Base-by-base conservation (phyloP, 1,140 invertebrate genomes). In the Drosophila varians region DNA sequence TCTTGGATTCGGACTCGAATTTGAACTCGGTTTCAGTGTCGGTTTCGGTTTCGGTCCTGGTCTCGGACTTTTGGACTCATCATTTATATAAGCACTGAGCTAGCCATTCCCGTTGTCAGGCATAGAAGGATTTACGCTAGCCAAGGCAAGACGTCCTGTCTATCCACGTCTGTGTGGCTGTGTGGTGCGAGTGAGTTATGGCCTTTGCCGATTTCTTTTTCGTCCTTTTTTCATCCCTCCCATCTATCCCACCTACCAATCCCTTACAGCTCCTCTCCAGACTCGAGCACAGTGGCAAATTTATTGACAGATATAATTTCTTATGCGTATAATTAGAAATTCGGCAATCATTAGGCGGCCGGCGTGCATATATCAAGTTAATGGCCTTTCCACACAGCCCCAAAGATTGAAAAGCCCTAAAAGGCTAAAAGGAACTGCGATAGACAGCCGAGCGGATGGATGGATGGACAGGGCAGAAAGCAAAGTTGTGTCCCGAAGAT, bases 221-320 rank as follows among this genome's bases (percentile, higher is more conserved):
- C 70, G 79, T 69, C 76, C 84, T 77, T 78, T 75, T 83, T 65
- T 55, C 46, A 23, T 19, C 28, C 53, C 9, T 23, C 9, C 75
- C n/a, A n/a, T n/a, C n/a, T n/a, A n/a, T 54, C 2, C 61, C 55
- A 62, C 54, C 58, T 2, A 36, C 36, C 26, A 12, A 6, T n/a
- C 21, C 28, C 16, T 18, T 21, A 14, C 31, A 25, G 42, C 25
- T 57, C 48, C 12, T 31, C 28, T 31, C 28, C 28, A 31, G 28
- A 31, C 28, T 31, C 28, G 28, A 49, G 55, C 62, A 73, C 82
- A 90, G 87, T 87, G 82, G 87, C 82, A 90, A 79, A 83, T 90
- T 90, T 90, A 90, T 83, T 83, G 87, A 90, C 87, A 90, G 72
- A 82, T 87, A 87, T 89, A 89, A 89, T 89, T 89, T 80, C 86